These are phyloP conservation scores for Amaurobius ferox DNA, from an alignment of 2,888 invertebrate species.

Conservation along the genomic window DNA sequence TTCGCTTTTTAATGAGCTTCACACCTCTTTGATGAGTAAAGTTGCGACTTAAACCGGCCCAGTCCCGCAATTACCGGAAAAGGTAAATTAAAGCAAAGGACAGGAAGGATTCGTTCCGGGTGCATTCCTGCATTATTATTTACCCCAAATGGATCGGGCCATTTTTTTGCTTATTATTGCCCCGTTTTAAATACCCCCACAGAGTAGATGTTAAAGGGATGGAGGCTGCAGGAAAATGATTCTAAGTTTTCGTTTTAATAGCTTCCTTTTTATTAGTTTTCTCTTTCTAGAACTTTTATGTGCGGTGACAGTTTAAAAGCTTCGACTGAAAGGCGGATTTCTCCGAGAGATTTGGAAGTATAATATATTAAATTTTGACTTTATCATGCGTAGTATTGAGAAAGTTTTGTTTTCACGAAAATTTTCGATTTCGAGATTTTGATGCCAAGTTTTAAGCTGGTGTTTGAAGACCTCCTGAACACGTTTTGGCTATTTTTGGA, in stretches of 20 bases:
- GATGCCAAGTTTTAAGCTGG: no score
- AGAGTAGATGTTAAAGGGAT: background rate
- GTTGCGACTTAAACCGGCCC: constrained; percentile 43
- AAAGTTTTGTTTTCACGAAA: no score
- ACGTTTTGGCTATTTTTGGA: no score
- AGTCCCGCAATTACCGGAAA: constrained; percentile 54
- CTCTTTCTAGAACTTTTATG: background rate
- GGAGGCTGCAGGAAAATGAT: background rate
- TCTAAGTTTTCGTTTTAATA: constrained; percentile 10
- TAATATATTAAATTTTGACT: no score
- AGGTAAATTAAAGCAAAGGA: constrained; percentile 55
- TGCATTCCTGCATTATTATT: constrained; percentile 59
- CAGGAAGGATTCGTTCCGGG: constrained; percentile 24
- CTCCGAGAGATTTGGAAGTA: no score
- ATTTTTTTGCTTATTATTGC: background rate
- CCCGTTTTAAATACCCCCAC: background rate
- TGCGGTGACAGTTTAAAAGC: constrained; percentile 14
- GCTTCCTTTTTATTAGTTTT: background rate
- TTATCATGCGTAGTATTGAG: no score
- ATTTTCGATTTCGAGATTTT: no score
- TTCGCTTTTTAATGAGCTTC: constrained; percentile 63
- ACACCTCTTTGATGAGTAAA: constrained; percentile 33
- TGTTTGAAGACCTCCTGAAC: no score
- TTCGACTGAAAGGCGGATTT: no score
- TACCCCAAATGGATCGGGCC: background rate